Conservation (phyloP, 2,888 invertebrate genomes). For the Phyllotreta cruciferae region DNA sequence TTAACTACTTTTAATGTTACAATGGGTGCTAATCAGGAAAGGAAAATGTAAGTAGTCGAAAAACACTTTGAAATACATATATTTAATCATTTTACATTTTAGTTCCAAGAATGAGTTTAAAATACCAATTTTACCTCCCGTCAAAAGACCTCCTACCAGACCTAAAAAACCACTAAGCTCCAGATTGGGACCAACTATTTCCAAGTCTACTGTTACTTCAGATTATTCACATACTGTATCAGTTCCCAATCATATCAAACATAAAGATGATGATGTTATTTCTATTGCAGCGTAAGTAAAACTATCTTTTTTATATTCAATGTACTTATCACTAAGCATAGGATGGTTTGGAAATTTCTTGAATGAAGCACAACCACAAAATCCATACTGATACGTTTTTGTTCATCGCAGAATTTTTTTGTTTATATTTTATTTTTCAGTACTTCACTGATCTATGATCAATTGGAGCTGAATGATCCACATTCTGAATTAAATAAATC, state of each 20-base stretch:
- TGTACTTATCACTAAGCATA: too few species aligned
- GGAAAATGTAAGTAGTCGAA: conserved; percentile 5
- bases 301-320: too few species aligned
- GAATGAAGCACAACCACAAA: too few species aligned
- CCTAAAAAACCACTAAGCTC: conserved; percentile 15
- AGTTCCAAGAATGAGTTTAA: conserved; percentile 16
- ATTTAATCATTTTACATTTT: conserved; percentile 3
- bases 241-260: too few species aligned
- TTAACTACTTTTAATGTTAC: conserved; percentile 12
- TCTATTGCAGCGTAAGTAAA: conserved; percentile 33
- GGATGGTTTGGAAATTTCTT: too few species aligned
- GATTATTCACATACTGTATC: too few species aligned
- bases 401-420: too few species aligned
- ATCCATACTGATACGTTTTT: too few species aligned
- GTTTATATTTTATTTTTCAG: too few species aligned
- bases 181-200: neutral
- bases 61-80: neutral
- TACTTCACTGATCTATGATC: too few species aligned
- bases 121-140: conserved; percentile 28
- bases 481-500: too few species aligned
- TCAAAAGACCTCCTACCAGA: conserved; percentile 30
- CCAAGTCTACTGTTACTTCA: neutral
- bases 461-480: too few species aligned
- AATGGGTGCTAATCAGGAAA: neutral
- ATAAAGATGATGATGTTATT: conserved; percentile 29